Conservation (phyloP, 2,797 vertebrate species). For the Darevskia nairensis region DNA sequence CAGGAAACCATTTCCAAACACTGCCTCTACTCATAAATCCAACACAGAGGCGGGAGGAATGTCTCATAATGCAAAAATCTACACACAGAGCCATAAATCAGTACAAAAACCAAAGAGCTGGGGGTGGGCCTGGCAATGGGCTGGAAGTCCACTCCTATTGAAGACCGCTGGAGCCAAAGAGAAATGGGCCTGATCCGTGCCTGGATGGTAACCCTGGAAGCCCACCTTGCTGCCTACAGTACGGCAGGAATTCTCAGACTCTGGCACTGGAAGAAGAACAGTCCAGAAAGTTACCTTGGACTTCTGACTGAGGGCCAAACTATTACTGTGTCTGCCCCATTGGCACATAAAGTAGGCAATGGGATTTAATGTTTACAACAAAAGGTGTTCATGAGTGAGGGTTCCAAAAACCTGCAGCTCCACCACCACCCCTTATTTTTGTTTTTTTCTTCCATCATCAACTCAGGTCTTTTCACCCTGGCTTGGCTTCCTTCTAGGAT, state of each 20-base stretch:
- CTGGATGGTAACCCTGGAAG: neutral
- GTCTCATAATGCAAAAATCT: slow-evolving; percentile 4
- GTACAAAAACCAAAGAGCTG: neutral
- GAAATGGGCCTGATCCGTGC: neutral
- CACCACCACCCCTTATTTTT: too few species aligned
- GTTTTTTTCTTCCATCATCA: too few species aligned
- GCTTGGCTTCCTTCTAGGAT: too few species aligned
- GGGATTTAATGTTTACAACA: neutral
- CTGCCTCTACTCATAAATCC: slow-evolving; percentile 17
- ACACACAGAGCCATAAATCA: slow-evolving; percentile 6
- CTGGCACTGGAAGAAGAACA: neutral
- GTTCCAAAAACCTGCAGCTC: neutral
- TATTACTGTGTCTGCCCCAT: neutral
- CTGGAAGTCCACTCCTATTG: neutral
- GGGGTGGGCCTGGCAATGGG: neutral
- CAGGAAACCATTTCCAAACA: slow-evolving; percentile 66
- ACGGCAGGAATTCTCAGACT: neutral
- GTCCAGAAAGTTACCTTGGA: neutral
- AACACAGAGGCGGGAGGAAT: neutral
- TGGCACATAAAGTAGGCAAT: neutral
- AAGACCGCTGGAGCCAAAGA: neutral
- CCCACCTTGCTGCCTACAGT: neutral
- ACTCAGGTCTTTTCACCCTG: too few species aligned
- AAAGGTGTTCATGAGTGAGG: neutral
- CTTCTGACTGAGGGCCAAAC: neutral